Evolutionary conservation across 37 sponge, comb jelly and placozoan species (phyloP).

Genomic region (Agelas oroides): DNA sequence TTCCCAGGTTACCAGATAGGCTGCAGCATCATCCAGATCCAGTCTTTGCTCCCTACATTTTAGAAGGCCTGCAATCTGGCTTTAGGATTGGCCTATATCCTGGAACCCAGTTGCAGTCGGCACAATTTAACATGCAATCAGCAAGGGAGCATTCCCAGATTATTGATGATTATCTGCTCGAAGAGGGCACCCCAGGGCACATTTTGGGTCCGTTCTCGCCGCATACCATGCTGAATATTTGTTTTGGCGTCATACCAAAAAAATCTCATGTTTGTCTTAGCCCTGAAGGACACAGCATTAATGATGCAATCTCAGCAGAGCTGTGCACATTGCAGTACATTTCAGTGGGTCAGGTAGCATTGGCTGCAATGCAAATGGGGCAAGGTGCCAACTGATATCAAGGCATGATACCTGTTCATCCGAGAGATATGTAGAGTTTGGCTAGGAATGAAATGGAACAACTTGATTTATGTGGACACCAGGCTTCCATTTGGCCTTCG

Average conservation of each 20-base stretch:
- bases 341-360: slow-evolving; percentile 30
- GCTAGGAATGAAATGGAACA: slow-evolving; percentile 46
- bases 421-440: slow-evolving; percentile 15
- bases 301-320: slow-evolving; percentile 36
- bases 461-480: too few species aligned
- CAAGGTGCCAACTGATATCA: slow-evolving; percentile 43
- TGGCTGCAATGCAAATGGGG: slow-evolving; percentile 5
- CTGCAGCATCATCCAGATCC: slow-evolving; percentile 20
- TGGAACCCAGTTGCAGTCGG: neutral
- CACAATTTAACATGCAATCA: slow-evolving; percentile 19
- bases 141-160: neutral
- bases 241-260: slow-evolving; percentile 52
- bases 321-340: slow-evolving; percentile 33
- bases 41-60: slow-evolving; percentile 14
- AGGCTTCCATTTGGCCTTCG: slow-evolving; percentile 53
- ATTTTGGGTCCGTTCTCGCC: slow-evolving; percentile 18
- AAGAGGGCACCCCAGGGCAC: neutral
- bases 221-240: neutral
- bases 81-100: slow-evolving; percentile 23
- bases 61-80: slow-evolving; percentile 16
- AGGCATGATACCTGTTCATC: slow-evolving; percentile 42
- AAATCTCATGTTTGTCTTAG: slow-evolving; percentile 27
- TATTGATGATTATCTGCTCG: neutral
- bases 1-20: neutral
- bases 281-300: slow-evolving; percentile 31